Evolutionary conservation across 2,888 invertebrate species (phyloP).

Genomic region (Trichogramma dendrolimi): DNA sequence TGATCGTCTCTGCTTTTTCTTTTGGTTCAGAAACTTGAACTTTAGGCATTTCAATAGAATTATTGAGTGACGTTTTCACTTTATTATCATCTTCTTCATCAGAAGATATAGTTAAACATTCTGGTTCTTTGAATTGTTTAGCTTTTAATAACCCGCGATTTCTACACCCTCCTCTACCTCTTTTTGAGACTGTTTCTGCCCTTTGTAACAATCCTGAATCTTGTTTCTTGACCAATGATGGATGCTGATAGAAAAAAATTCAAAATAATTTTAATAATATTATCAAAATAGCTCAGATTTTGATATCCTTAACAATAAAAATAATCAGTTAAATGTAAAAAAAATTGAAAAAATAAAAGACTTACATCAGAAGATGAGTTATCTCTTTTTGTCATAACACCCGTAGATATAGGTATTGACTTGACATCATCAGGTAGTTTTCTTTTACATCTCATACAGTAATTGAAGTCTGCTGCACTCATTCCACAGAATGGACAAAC

Average conservation of each 20-base stretch:
- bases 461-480: constrained; percentile 72
- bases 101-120: constrained; percentile 52
- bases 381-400: constrained; percentile 31
- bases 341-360: constrained; percentile 14
- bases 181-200: constrained; percentile 32
- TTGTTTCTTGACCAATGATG: constrained; percentile 43
- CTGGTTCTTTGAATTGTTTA: constrained; percentile 48
- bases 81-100: constrained; percentile 49
- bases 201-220: constrained; percentile 19
- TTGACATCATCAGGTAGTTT: constrained; percentile 72
- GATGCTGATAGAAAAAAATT: constrained; percentile 33
- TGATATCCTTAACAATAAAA: constrained; percentile 30
- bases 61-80: constrained; percentile 29
- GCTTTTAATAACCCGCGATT: constrained; percentile 30
- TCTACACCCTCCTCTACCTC: constrained; percentile 37
- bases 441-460: constrained; percentile 70
- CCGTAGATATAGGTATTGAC: constrained; percentile 45
- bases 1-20: constrained; percentile 41
- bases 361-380: constrained; percentile 31
- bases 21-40: constrained; percentile 24
- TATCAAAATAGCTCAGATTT: constrained; percentile 17
- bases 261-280: not conserved
- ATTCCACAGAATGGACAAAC: constrained; percentile 79
- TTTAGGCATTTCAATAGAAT: constrained; percentile 15
- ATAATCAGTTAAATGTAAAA: not conserved